Base-by-base conservation (phyloP, 2,797 vertebrate genomes). In the Onychomys torridus region DNA sequence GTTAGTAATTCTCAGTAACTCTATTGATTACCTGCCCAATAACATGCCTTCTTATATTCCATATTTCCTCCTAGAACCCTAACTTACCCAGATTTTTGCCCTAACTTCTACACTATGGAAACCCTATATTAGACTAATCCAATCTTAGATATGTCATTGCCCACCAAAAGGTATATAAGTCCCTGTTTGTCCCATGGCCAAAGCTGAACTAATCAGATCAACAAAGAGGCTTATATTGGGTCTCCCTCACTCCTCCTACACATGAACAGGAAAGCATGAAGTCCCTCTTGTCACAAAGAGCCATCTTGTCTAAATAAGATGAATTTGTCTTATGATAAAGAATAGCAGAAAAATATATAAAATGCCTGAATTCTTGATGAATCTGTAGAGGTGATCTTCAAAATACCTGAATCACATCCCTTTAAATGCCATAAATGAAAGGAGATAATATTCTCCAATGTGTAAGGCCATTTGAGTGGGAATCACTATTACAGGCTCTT, bases 21-120 rank as follows among this genome's bases (percentile, higher is more conserved):
- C 27, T 71, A 2, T 34, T 88, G 16, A 52, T 90, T 92, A 55
- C 14, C 27, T 59, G 34, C 17, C 19, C 73, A 77, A 91, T 10
- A 63, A 46, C 65, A 59, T 73, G 43, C 10, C 16, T 85, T 93
- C 27, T 46, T 81, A 55, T 59, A 19, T 94, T 88, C 2, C n/a
- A 43, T 49, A 67, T 77, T 76, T 89, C 32, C 69, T 88, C n/a
- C 93, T 61, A 94, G 34, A 97, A 78, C 3, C 11, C 37, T 84
- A 12, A 57, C 75, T 91, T 92, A 46, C 90, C 32, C 71, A 89
- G 37, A 2, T 10, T 91, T 49, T 82, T 49, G 37, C 2, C 21
- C 13, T 55, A 19, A 25, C 52, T 3, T 76, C 14, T 37, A 90
- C 10, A 40, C 19, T 76, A 8, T 19, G 34, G 21, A 91, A 88